Base-by-base conservation (phyloP, 2,888 invertebrate species). In the Acanthopleura granulata region DNA sequence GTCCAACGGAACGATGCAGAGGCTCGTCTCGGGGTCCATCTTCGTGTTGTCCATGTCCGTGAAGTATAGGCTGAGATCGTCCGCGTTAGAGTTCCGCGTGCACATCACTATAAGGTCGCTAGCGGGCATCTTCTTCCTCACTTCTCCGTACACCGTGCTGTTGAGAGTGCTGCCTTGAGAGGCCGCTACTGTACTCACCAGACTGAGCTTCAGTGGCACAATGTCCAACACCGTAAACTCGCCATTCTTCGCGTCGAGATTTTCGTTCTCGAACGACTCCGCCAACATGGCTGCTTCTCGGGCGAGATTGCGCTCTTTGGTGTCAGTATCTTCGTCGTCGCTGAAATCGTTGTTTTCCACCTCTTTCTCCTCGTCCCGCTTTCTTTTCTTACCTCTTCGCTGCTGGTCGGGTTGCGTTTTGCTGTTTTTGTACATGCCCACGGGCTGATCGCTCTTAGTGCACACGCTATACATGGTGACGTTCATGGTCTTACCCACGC, bases 61-160 rank as follows among this genome's bases (percentile, higher is more conserved):
- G 51, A 51, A 51, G 18, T 51, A 51, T 18, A 51, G 18, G 18
- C 51, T 51, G 51, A 51, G 51, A 51, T 51, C 51, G 51, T 51
- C 51, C 51, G 51, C 51, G 51, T 51, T 51, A 15, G 51, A 51
- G 51, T 51, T 51, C 18, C 51, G 51, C 51, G 51, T 51, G 51
- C 51, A 51, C 51, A 51, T 51, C 18, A 51, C 51, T 51, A 51
- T 51, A 18, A 51, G 51, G 51, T 51, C 51, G 51, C 51, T 51
- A 18, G 51, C 51, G 51, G 51, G 18, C 51, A 51, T 51, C 18
- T 51, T 51, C 51, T 51, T 51, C 51, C 51, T 14, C 51, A 51
- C 51, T 18, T 51, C 51, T 51, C 51, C 51, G 51, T 51, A 51
- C 51, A 51, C 51, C 18, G 14, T 51, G 51, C 51, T 51, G 51